These are phyloP conservation scores for human (Homo sapiens) DNA, from an alignment of 2,113 vertebrate genomes.

Conservation along the genomic window DNA sequence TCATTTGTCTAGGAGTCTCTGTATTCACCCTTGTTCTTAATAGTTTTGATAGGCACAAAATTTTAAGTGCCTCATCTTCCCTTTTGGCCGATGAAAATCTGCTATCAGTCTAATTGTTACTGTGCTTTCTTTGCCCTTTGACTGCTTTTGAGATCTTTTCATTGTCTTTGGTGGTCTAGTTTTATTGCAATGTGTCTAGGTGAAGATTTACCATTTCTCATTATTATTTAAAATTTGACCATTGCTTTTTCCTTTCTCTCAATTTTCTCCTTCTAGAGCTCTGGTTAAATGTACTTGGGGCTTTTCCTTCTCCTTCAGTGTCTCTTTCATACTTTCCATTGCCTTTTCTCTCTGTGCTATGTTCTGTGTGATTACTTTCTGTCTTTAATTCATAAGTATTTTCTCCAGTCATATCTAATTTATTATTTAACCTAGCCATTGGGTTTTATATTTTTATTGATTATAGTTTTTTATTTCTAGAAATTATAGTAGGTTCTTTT, in stretches of 20 bases:
- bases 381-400: background rate
- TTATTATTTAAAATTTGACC: background rate
- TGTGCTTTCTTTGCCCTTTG: background rate
- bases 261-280: background rate
- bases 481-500: background rate
- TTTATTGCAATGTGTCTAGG: background rate
- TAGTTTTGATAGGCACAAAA: background rate
- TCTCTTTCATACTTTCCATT: background rate
- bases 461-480: background rate
- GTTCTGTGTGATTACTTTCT: background rate
- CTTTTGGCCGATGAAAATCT: background rate
- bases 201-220: background rate
- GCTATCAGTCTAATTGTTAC: background rate
- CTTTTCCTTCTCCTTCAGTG: background rate
- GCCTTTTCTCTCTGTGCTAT: background rate
- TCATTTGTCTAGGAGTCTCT: background rate
- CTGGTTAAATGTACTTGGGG: background rate
- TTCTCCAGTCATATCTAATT: background rate
- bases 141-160: background rate
- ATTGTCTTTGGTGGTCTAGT: background rate
- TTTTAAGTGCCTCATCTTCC: background rate
- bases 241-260: background rate
- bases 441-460: background rate
- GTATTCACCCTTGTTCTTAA: background rate
- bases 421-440: background rate